Evolutionary conservation across 2,888 invertebrate species (phyloP).

Genomic region (Apamea crenata): DNA sequence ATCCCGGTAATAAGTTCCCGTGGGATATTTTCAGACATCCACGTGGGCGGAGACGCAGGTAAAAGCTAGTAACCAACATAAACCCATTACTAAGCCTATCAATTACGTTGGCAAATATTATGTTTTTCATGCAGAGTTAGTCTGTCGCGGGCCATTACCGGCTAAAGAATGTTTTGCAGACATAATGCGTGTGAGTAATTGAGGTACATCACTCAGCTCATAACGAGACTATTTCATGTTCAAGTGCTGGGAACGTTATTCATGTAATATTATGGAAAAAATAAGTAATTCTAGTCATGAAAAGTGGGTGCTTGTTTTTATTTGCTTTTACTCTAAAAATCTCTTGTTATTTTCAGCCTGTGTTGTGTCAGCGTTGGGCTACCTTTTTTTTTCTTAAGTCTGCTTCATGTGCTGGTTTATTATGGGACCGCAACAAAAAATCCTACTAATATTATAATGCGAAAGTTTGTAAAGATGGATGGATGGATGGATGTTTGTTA

Average conservation of each 20-base stretch:
- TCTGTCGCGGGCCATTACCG: constrained; percentile 48
- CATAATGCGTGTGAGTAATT: constrained; percentile 71
- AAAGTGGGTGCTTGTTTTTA: background rate
- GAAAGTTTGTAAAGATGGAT: no score
- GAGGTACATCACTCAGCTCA: constrained; percentile 70
- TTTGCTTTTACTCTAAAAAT: background rate
- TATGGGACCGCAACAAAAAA: no score
- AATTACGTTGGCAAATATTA: constrained; percentile 38
- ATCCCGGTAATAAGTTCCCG: background rate
- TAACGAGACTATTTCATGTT: constrained; percentile 62
- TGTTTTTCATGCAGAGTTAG: constrained; percentile 45
- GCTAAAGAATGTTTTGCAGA: constrained; percentile 62
- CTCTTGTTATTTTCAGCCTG: background rate
- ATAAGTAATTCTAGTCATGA: constrained; percentile 22
- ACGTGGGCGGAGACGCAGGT: background rate
- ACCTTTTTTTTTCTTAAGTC: background rate
- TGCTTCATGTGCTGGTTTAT: no score
- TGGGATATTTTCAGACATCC: background rate
- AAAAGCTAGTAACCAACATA: constrained; percentile 4
- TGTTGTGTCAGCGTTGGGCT: background rate
- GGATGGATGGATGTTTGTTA: no score
- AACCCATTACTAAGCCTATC: constrained; percentile 26
- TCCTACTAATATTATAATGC: no score
- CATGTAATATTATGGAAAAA: constrained; percentile 39
- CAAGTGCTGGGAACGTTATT: constrained; percentile 35